phyloP scores from a whole-genome alignment of 2,888 invertebrate species.

The Pseudeuparius sepicola region DNA sequence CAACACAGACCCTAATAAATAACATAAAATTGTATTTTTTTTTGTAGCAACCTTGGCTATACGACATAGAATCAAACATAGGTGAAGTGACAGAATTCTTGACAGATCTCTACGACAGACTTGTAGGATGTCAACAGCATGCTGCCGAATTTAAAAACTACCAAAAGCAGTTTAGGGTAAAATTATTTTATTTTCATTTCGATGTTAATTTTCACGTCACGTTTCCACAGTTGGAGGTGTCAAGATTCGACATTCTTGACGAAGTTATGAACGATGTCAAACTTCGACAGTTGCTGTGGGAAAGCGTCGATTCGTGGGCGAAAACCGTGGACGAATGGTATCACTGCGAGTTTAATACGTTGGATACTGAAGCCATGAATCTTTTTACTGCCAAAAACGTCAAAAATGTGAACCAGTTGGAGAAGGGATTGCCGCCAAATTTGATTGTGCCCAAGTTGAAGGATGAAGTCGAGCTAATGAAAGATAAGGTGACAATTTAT shows the following conservation, averaged over 20 bases:
- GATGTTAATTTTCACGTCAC: background rate
- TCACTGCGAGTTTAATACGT: constrained; percentile 46
- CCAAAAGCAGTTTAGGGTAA: constrained; percentile 77
- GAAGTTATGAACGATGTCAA: constrained; percentile 71
- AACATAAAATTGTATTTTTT: background rate
- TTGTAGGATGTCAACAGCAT: constrained; percentile 53
- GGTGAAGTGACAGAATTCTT: constrained; percentile 55
- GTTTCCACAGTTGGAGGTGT: constrained; percentile 60
- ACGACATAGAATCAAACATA: constrained; percentile 61
- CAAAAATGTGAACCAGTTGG: constrained; percentile 66
- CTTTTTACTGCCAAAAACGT: constrained; percentile 53
- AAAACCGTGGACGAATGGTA: constrained; percentile 57
- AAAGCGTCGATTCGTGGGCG: constrained; percentile 66
- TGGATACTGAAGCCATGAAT: constrained; percentile 67
- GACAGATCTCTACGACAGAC: constrained; percentile 50
- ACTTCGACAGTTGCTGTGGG: constrained; percentile 71
- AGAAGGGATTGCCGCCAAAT: constrained; percentile 75
- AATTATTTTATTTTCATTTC: constrained; percentile 7
- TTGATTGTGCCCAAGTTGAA: constrained; percentile 68
- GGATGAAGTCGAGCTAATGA: constrained; percentile 66
- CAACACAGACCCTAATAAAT: too few relatives aligned
- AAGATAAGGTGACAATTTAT: constrained; percentile 53
- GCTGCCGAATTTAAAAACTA: constrained; percentile 68
- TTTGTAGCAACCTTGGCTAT: constrained; percentile 61
- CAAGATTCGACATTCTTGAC: constrained; percentile 71